Conservation (phyloP, 1,140 invertebrate genomes). For the Lamellibrachia luymesi region DNA sequence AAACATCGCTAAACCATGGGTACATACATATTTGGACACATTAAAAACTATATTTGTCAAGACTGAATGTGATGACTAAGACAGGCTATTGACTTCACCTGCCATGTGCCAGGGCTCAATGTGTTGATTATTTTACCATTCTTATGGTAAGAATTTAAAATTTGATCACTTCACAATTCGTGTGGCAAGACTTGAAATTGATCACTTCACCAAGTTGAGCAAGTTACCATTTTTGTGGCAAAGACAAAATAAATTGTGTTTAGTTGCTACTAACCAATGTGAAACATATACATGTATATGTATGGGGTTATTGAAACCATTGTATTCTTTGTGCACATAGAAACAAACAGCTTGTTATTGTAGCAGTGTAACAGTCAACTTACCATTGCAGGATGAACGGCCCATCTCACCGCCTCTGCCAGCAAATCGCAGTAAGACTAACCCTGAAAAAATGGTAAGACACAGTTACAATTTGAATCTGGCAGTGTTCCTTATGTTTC, state of each 20-base stretch:
- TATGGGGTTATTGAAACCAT: not conserved
- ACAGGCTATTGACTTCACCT: no score
- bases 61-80: no score
- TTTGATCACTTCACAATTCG: not conserved
- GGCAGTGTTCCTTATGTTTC: not conserved
- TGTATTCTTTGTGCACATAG: not conserved
- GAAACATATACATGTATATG: not conserved
- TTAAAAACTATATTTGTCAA: no score
- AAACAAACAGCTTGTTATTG: not conserved
- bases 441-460: not conserved
- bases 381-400: not conserved
- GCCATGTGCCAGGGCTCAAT: not conserved
- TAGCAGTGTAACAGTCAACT: not conserved
- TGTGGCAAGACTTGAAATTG: not conserved
- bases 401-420: not conserved
- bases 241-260: not conserved
- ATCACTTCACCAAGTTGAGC: no score
- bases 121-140: not conserved
- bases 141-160: not conserved
- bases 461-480: not conserved
- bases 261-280: not conserved
- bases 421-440: not conserved
- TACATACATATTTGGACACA: no score
- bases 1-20: no score
- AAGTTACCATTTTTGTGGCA: not conserved